Conservation (phyloP, 2,888 invertebrate species). For the Diloba caeruleocephala region DNA sequence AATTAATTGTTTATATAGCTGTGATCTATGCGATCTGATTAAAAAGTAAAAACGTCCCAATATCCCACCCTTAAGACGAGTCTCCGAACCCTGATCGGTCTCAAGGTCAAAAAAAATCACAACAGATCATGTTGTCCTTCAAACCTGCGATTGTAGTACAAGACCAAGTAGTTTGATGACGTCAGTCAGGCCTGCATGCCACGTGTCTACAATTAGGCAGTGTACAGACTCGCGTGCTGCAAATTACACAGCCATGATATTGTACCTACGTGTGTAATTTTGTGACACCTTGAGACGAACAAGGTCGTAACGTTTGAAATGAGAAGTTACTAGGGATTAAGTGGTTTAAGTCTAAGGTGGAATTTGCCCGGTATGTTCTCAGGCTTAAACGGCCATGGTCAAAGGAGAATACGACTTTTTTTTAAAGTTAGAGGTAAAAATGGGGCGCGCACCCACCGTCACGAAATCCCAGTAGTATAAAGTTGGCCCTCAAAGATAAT, state of each 20-base stretch:
- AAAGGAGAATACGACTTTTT: too few species aligned
- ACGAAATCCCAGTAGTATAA: too few species aligned
- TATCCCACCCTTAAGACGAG: too few species aligned
- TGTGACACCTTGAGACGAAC: slow-evolving; percentile 54
- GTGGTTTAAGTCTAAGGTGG: background rate
- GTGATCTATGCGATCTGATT: too few species aligned
- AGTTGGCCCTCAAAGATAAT: too few species aligned
- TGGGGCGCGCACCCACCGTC: too few species aligned
- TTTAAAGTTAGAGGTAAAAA: too few species aligned
- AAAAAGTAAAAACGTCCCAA: too few species aligned
- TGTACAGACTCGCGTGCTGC: slow-evolving; percentile 47
- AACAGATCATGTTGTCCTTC: slow-evolving; percentile 35
- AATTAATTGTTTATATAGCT: too few species aligned
- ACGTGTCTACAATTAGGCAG: slow-evolving; percentile 51
- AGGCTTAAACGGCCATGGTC: too few species aligned
- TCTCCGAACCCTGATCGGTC: too few species aligned
- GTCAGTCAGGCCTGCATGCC: slow-evolving; percentile 20
- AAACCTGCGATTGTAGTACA: slow-evolving; percentile 1
- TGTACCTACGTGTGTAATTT: slow-evolving; percentile 43
- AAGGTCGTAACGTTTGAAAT: slow-evolving; percentile 42
- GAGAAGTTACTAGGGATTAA: background rate
- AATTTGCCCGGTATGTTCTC: background rate
- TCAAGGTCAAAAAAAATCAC: too few species aligned
- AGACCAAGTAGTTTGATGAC: slow-evolving; percentile 8
- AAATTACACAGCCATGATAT: slow-evolving; percentile 43